These are phyloP conservation scores for Laothoe populi DNA, from an alignment of 2,888 invertebrate species.

Conservation along the genomic window DNA sequence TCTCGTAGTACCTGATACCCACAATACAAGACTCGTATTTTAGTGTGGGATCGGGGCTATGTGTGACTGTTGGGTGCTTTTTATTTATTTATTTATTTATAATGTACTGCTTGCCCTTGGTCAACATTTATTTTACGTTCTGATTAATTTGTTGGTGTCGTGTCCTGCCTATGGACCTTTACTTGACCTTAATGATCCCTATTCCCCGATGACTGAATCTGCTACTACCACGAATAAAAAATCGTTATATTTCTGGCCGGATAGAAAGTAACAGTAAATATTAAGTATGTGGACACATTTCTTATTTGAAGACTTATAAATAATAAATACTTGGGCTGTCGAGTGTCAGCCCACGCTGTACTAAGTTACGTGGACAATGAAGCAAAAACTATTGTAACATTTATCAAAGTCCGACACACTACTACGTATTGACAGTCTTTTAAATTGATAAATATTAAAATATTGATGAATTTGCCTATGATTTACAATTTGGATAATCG, in stretches of 20 bases:
- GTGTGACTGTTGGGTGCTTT: no score
- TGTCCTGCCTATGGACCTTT: no score
- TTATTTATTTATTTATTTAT: no score
- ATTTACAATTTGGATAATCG: not conserved
- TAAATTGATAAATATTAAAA: constrained; percentile 5
- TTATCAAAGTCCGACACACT: constrained; percentile 13
- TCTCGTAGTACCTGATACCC: no score
- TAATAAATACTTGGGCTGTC: constrained; percentile 30
- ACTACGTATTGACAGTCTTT: not conserved
- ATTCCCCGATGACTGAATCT: no score
- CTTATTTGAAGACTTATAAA: constrained; percentile 16
- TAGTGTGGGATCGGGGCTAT: no score
- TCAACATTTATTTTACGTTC: no score
- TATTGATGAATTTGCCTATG: not conserved
- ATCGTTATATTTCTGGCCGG: constrained; percentile 25
- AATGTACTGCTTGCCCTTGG: no score
- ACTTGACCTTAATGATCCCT: no score
- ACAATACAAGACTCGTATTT: no score
- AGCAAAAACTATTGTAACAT: constrained; percentile 18
- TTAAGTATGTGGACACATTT: constrained; percentile 22
- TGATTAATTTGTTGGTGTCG: no score
- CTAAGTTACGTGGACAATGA: constrained; percentile 21
- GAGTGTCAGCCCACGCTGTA: constrained; percentile 30
- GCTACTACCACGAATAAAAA: not conserved
- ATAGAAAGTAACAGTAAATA: constrained; percentile 42